These are phyloP conservation scores for Hyperoplus lanceolatus DNA, from an alignment of 2,797 vertebrate genomes.

Conservation along the genomic window DNA sequence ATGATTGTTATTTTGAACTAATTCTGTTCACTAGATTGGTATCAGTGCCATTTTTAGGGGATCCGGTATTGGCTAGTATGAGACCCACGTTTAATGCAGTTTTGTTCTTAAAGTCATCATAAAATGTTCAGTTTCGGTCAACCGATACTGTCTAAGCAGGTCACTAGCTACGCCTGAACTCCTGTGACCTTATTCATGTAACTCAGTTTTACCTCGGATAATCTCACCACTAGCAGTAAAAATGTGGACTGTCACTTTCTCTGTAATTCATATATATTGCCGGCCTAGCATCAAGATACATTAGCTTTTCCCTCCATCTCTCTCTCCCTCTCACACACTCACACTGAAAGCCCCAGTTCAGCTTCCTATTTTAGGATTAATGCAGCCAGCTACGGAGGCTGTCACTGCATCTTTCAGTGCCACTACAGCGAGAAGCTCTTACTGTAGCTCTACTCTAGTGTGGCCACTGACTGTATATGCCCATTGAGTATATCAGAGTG, in stretches of 20 bases:
- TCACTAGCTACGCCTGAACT: too few relatives aligned
- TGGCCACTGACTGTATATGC: constrained; percentile 16
- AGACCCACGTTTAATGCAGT: background rate
- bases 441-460: constrained; percentile 21
- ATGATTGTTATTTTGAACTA: background rate
- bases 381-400: constrained; percentile 57
- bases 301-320: constrained; percentile 15
- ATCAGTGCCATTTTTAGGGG: background rate
- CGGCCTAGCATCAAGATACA: constrained; percentile 44
- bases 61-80: background rate
- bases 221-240: constrained; percentile 36
- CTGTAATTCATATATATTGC: constrained; percentile 35
- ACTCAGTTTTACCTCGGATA: constrained; percentile 29
- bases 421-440: constrained; percentile 44
- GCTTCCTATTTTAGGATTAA: constrained; percentile 60
- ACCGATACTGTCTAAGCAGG: background rate
- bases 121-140: background rate
- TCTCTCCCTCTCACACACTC: background rate
- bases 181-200: background rate
- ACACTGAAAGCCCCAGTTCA: constrained; percentile 35
- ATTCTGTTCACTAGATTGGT: background rate
- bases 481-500: constrained; percentile 39
- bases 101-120: background rate
- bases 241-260: constrained; percentile 1
- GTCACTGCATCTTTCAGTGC: constrained; percentile 59